Base-by-base conservation (phyloP, 2,113 vertebrate species). In the Syrmaticus mikado region DNA sequence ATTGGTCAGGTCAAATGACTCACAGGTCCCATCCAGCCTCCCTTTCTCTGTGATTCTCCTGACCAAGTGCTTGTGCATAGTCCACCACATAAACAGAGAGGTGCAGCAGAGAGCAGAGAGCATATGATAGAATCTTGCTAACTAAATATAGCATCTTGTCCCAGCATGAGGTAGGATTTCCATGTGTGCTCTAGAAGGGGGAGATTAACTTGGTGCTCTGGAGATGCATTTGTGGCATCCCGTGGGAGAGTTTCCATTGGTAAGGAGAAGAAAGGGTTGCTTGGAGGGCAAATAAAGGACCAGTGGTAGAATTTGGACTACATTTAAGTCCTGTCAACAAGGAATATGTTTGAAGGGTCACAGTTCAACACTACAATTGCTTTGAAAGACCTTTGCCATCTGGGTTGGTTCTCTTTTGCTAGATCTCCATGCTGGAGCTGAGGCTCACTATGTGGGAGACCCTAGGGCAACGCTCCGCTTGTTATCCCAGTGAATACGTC, bases 401-500 rank as follows among this genome's bases (percentile, higher is more conserved):
- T 22, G 45, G 32, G 9, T 36, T 46, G 22, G 18, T 19, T 93
- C 46, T 73, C 25, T 24, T 84, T 55, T 91, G 43, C 40, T 60
- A 28, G 13, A 30, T 77, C 32, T 77, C 64, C 25, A 1, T 41
- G 21, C 4, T 67, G 41, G 13, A 6, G 28, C 17, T 86, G 68
- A 28, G 48, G n/a, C 64, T 92, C n/a, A 53, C 41, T 24, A 17
- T 32, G 18, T 2, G 2, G 46, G 78, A 84, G 32, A 45, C 30
- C 13, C 15, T 36, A 65, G 40, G 36, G 15, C 14, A 25, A 19
- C 0, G 0, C 13, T 48, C 17, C 55, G 3, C 53, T 50, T 19
- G 22, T 13, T n/a, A 40, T 30, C 53, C n/a, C 32, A 48, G 13
- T 21, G 18, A 25, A 46, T 15, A 15, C 0, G 0, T 15, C 6